Conservation (phyloP, 2,113 vertebrate genomes). For the Eubucco bourcierii region DNA sequence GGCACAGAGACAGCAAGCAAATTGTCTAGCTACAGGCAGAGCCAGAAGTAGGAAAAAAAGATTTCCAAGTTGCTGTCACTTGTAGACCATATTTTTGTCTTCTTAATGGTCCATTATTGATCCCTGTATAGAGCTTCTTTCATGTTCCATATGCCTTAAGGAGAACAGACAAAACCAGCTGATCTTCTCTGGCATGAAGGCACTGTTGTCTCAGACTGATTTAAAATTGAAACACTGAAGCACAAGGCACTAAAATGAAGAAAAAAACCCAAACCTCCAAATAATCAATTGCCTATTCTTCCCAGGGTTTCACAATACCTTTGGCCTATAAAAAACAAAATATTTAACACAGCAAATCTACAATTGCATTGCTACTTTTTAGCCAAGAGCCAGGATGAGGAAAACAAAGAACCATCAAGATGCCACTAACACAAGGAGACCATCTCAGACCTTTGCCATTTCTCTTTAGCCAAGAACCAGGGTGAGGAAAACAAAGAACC, state of each 20-base stretch:
- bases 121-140: background rate
- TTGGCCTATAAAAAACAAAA: background rate
- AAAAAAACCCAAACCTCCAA: background rate
- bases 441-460: background rate
- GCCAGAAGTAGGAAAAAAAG: background rate
- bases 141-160: background rate
- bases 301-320: background rate
- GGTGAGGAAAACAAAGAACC: background rate
- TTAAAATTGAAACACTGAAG: background rate
- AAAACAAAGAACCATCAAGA: background rate
- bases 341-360: background rate
- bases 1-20: background rate
- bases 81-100: background rate
- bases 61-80: background rate
- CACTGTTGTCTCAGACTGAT: background rate
- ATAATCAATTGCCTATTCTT: background rate
- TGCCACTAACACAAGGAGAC: background rate
- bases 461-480: background rate
- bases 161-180: background rate
- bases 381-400: background rate
- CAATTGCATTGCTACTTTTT: background rate
- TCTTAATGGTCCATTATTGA: background rate
- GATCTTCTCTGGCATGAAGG: background rate
- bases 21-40: background rate
- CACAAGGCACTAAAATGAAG: background rate